A percentile compares a stretch with the other conserved stretches of the same genome.
Conservation (phyloP, 2,113 vertebrate genomes). For the Heliornis fulica region DNA sequence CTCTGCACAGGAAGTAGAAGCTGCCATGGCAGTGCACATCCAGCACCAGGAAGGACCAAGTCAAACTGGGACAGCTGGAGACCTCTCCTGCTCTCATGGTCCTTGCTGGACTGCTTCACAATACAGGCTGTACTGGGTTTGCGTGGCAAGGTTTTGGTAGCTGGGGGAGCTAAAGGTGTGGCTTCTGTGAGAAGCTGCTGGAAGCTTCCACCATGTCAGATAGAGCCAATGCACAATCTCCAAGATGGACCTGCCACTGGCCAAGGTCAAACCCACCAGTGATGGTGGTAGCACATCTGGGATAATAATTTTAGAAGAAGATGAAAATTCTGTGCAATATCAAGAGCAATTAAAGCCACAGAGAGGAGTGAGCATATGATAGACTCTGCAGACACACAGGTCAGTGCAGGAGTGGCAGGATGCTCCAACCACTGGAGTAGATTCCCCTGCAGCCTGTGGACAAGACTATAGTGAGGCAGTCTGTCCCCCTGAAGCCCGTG, state of each 20-base stretch:
- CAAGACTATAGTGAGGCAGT: neutral
- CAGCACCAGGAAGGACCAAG: neutral
- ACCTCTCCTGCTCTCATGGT: neutral
- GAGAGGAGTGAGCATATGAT: neutral
- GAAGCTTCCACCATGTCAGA: neutral
- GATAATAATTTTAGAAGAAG: neutral
- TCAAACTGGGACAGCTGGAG: neutral
- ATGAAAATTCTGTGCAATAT: no score
- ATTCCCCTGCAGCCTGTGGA: no score
- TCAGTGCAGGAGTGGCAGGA: no score
- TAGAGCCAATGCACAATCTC: neutral
- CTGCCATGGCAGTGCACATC: no score
- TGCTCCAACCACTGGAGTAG: no score
- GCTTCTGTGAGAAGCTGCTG: neutral
- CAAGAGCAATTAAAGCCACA: neutral
- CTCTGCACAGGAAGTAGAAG: neutral
- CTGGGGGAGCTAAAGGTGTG: neutral
- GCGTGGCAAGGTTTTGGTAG: neutral
- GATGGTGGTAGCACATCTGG: neutral
- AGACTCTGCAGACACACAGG: neutral
- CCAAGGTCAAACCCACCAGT: neutral
- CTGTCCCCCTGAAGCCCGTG: neutral
- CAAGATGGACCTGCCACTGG: no score
- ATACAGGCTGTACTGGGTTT: neutral
- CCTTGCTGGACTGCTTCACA: neutral